Evolutionary conservation across 2,797 vertebrate genomes (phyloP), one percentile per base, ranked within the genome.

Genomic region (Pseudopleuronectes americanus): DNA sequence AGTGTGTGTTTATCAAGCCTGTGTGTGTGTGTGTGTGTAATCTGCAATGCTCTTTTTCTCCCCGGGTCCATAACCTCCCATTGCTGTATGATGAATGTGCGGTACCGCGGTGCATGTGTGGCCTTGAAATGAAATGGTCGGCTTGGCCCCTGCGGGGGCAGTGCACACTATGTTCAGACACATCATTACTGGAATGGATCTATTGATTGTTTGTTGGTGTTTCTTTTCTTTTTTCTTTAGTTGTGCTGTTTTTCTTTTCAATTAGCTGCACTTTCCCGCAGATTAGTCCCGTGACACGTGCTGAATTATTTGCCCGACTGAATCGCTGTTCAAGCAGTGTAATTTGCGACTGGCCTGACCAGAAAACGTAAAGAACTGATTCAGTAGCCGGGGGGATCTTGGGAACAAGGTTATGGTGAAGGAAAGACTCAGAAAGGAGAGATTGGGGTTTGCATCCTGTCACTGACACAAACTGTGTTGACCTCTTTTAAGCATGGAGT

Each of bases 31-130:
- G 28, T 60, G 61, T 53, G 33, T 69, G 64, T 68, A 61, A 79
- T 85, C 68, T 67, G 8, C 56, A 52, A n/a, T 73, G 16, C 56
- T 64, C 47, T 84, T 81, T 45, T 84, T 68, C 81, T 84, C 78
- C 56, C 21, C 8, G 71, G 86, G 76, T 80, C 77, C 57, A 48
- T 71, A 81, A 75, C 76, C 77, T 84, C 84, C 74, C 57, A 65
- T 76, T 85, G 86, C 74, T 68, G 38, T 56, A n/a, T 90, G 91
- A 93, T 92, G 53, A 89, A 93, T 93, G 85, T 70, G 71, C 49
- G 54, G 17, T 58, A 23, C 60, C 33, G 71, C 19, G 23, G 77
- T 68, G 79, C 77, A 80, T 80, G 85, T 89, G 86, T 80, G 88
- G 85, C 84, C 76, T 87, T 82, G 77, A 85, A 87, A 85, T 77